Evolutionary conservation across 2,797 vertebrate genomes (phyloP).

Genomic region (Eulemur coronatus): DNA sequence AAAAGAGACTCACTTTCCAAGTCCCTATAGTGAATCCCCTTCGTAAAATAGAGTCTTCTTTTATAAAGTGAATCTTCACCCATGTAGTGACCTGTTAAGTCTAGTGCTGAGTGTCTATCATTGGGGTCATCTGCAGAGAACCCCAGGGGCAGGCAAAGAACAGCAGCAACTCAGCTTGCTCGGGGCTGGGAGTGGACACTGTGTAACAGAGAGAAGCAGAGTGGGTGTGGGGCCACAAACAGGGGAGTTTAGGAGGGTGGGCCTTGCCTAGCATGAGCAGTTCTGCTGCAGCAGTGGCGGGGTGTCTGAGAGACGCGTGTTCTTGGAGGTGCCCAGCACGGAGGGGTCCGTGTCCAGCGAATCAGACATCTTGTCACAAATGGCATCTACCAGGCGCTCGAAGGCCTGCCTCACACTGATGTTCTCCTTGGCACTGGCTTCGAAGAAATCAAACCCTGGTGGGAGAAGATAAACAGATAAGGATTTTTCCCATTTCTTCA

Average conservation of each 20-base stretch:
- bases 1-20: slow-evolving; percentile 23
- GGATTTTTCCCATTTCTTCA: background rate
- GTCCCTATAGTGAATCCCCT: slow-evolving; percentile 27
- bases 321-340: slow-evolving; percentile 87
- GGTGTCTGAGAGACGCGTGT: slow-evolving; percentile 92
- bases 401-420: slow-evolving; percentile 97
- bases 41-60: slow-evolving; percentile 36
- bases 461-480: slow-evolving; percentile 12
- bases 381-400: slow-evolving; percentile 96
- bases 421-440: slow-evolving; percentile 98
- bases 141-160: slow-evolving; percentile 60
- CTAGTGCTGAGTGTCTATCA: background rate
- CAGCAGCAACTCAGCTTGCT: slow-evolving; percentile 35
- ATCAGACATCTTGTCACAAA: slow-evolving; percentile 98
- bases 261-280: slow-evolving; percentile 91
- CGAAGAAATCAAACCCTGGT: slow-evolving; percentile 96
- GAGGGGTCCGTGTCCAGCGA: slow-evolving; percentile 92
- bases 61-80: slow-evolving; percentile 16
- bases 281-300: slow-evolving; percentile 92
- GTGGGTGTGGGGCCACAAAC: background rate
- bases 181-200: background rate
- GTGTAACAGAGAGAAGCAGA: slow-evolving; percentile 17
- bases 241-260: background rate
- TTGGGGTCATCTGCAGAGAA: slow-evolving; percentile 38
- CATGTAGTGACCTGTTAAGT: background rate